These are phyloP conservation scores for Notothenia coriiceps DNA, from an alignment of 2,113 vertebrate genomes.

Conservation along the genomic window DNA sequence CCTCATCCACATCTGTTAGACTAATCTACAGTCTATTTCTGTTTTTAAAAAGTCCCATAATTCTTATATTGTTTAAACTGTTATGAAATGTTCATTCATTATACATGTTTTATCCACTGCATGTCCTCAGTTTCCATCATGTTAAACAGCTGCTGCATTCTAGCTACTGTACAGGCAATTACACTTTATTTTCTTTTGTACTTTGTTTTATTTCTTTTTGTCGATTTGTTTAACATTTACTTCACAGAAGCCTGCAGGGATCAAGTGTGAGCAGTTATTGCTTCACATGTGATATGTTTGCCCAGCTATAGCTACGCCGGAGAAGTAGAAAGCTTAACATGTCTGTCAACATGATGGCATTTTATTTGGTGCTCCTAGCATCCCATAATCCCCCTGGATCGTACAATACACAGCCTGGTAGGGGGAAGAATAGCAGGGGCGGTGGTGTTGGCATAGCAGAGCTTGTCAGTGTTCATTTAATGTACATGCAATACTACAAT, in stretches of 20 bases:
- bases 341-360: conserved; percentile 62
- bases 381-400: conserved; percentile 70
- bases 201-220: conserved; percentile 8
- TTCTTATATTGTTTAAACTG: conserved; percentile 44
- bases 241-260: conserved; percentile 35
- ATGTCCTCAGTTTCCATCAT: not conserved
- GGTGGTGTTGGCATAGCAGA: conserved; percentile 12
- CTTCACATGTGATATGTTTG: conserved; percentile 47
- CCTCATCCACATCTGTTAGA: conserved; percentile 65
- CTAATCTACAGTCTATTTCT: conserved; percentile 28
- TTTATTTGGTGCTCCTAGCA: conserved; percentile 59
- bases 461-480: conserved; percentile 25
- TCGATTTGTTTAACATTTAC: conserved; percentile 6
- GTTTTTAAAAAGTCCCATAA: conserved; percentile 10
- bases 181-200: conserved; percentile 9
- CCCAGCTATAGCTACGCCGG: conserved; percentile 48
- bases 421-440: conserved; percentile 31
- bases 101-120: conserved; percentile 5
- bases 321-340: conserved; percentile 56
- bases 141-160: conserved; percentile 6
- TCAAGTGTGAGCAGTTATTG: conserved; percentile 41
- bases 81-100: conserved; percentile 42
- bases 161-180: conserved; percentile 24
- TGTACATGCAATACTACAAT: conserved; percentile 31
- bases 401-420: conserved; percentile 49